Evolutionary conservation across 2,797 vertebrate genomes (phyloP).

Genomic region (Semotilus atromaculatus): DNA sequence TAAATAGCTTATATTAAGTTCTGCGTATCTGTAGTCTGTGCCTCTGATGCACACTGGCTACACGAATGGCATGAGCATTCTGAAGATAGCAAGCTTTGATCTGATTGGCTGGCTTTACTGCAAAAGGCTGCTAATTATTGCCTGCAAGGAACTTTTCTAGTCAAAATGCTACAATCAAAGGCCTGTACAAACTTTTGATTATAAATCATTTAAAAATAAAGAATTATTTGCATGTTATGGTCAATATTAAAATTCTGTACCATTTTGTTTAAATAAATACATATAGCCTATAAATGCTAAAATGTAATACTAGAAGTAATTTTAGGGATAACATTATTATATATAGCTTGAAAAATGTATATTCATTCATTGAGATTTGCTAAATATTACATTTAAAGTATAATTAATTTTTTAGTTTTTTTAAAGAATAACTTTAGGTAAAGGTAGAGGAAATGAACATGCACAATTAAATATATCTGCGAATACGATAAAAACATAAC

Average conservation of each 20-base stretch:
- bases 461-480: not conserved
- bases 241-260: not conserved
- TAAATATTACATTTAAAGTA: not conserved
- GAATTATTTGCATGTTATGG: not conserved
- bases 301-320: not conserved
- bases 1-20: conserved; percentile 36
- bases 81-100: not conserved
- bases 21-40: not conserved
- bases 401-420: not conserved
- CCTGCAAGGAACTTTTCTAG: not conserved
- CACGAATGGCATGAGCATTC: not conserved
- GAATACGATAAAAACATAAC: no score
- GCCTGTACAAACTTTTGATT: not conserved
- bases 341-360: not conserved
- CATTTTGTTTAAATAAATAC: not conserved
- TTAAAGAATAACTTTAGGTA: not conserved
- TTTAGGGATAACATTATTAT: not conserved
- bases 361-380: not conserved
- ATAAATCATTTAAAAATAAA: not conserved
- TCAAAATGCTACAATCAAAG: not conserved
- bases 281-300: not conserved
- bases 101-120: conserved; percentile 9
- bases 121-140: not conserved
- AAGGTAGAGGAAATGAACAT: not conserved
- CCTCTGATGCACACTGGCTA: not conserved